Percentiles rank a stretch among this genome's conserved stretches.
Evolutionary conservation across 1,140 invertebrate species (phyloP).

Genomic region (Octopus bimaculoides): DNA sequence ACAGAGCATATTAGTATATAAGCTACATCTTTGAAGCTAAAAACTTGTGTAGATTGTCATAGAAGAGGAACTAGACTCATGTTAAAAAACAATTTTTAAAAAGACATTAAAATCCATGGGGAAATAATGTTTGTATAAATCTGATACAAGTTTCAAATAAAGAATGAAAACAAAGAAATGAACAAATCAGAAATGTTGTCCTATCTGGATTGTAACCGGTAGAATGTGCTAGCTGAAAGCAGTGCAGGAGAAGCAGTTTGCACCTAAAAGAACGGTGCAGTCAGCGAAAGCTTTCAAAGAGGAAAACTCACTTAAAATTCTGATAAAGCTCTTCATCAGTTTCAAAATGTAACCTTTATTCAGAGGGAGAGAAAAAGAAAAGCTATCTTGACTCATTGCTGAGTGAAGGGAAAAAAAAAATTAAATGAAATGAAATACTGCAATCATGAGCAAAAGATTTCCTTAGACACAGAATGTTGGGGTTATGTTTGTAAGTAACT

Average conservation of each 20-base stretch:
- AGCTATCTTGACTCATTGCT: not conserved
- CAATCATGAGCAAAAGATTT: not conserved
- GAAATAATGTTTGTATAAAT: not conserved
- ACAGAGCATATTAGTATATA: too few species aligned
- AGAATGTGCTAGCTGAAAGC: not conserved
- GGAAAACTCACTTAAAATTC: conserved; percentile 33
- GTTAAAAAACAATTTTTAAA: too few species aligned
- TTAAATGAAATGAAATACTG: not conserved
- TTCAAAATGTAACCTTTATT: conserved; percentile 17
- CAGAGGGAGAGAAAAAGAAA: conserved; percentile 16
- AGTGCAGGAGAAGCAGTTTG: conserved; percentile 2
- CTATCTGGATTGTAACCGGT: not conserved
- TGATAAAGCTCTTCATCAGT: conserved; percentile 29
- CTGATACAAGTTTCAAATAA: not conserved
- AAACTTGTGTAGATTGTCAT: too few species aligned
- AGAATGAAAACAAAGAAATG: not conserved
- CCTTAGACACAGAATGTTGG: not conserved
- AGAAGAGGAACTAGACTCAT: too few species aligned
- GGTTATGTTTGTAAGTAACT: not conserved
- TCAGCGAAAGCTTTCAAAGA: not conserved
- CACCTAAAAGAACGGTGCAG: not conserved
- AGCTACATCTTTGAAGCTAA: too few species aligned
- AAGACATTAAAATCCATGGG: too few species aligned
- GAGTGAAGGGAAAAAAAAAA: conserved; percentile 4
- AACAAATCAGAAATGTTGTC: not conserved